Evolutionary conservation across 2,113 vertebrate species (phyloP).

Genomic region (Malurus alboscapulatus): DNA sequence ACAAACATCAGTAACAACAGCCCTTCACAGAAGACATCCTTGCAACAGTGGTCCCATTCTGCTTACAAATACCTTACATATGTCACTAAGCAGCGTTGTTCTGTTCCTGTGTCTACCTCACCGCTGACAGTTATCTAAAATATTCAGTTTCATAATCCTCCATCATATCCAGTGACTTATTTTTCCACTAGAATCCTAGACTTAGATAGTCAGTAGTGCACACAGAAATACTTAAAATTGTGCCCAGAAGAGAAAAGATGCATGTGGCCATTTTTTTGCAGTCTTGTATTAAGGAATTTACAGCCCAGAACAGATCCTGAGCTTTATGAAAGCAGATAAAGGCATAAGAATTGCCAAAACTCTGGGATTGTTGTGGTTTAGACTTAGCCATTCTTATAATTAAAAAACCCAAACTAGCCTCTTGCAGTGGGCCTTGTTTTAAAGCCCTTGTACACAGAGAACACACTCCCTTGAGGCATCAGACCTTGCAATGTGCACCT

Average conservation of each 20-base stretch:
- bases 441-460: neutral
- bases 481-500: neutral
- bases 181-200: neutral
- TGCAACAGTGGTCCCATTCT: neutral
- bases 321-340: neutral
- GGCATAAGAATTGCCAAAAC: neutral
- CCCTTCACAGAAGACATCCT: neutral
- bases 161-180: neutral
- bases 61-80: neutral
- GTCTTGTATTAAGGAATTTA: neutral
- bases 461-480: neutral
- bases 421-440: neutral
- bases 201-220: neutral
- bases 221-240: neutral
- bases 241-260: neutral
- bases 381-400: neutral
- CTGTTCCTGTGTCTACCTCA: neutral
- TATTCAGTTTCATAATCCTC: neutral
- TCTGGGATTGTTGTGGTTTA: neutral
- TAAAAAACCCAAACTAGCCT: neutral
- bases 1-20: neutral
- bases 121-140: neutral
- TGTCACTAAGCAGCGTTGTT: neutral
- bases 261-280: neutral
- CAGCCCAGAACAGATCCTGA: neutral